Evolutionary conservation across 2,888 invertebrate species (phyloP), one percentile per base, ranked within the genome.

Genomic region (Cephus sareptanus): DNA sequence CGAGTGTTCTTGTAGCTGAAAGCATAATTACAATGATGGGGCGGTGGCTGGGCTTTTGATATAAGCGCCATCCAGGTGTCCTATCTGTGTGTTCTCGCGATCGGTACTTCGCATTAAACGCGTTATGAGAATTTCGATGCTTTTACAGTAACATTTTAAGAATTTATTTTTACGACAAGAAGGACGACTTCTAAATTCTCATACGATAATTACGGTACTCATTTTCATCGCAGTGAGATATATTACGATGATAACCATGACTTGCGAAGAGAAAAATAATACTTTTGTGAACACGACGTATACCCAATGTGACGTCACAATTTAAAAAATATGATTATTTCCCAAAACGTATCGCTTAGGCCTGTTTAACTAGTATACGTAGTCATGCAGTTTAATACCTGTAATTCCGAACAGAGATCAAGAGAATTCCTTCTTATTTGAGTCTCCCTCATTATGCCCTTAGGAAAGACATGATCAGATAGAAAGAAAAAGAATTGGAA

Each of bases 11-110:
- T 71, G 71, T 34, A 34, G 33, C 34, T 34, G 71, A 71, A 34
- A 71, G 71, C 34, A 71, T 71, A 71, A 71, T 71, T 71, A 71
- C 71, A 71, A 34, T 23, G 71, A 34, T 34, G 31, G 15, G 31
- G 31, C 71, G 33, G 71, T 71, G 34, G 34, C 71, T 34, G 71
- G 71, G 30, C 71, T 71, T 71, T 71, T 71, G 71, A 71, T 71
- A 71, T 34, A 71, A 56, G 56, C 56, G 56, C 56, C 56, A 56
- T 56, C 56, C 56, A 56, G 56, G 23, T 56, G 56, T 56, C 56
- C 56, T 56, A 56, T 23, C 56, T 56, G 56, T 56, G 23, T 56
- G 56, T 56, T 56, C 56, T 56, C 56, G 56, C 56, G 56, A 56
- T 15, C 23, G 56, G 23, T 56, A 56, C 56, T 23, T 56, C 56